These are phyloP conservation scores for Leptonema lineaticorne DNA, from an alignment of 1,140 invertebrate genomes.

Conservation along the genomic window DNA sequence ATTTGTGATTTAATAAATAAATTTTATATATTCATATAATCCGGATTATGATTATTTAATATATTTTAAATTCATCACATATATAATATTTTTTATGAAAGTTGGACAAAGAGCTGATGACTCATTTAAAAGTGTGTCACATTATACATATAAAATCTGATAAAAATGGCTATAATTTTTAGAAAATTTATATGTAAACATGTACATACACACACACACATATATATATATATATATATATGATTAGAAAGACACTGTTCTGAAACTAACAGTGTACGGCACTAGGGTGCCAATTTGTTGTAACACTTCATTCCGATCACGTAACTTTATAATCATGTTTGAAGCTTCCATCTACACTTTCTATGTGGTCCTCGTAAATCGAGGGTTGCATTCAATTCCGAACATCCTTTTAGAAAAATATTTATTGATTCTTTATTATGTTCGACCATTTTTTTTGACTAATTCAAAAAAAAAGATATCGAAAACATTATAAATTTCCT, in stretches of 20 bases:
- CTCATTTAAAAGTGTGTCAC: too few species aligned
- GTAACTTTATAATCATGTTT: conserved; percentile 33
- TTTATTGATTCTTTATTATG: conserved; percentile 12
- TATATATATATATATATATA: not conserved
- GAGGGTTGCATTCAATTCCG: conserved; percentile 6
- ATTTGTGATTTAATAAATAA: too few species aligned
- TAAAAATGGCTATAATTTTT: too few species aligned
- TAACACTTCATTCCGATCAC: conserved; percentile 23
- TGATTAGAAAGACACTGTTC: too few species aligned
- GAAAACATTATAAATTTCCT: not conserved
- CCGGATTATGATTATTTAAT: too few species aligned
- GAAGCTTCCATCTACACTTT: conserved; percentile 22
- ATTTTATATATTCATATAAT: too few species aligned
- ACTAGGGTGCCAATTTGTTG: not conserved
- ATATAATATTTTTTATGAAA: too few species aligned
- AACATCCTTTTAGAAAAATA: not conserved
- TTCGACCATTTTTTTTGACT: not conserved
- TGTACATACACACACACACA: not conserved
- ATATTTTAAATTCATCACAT: too few species aligned
- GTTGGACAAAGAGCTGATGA: too few species aligned
- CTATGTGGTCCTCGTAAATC: not conserved
- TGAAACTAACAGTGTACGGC: too few species aligned
- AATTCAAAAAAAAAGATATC: not conserved
- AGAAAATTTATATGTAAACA: too few species aligned
- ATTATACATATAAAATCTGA: too few species aligned